Base-by-base conservation (phyloP, 2,888 invertebrate species). In the Dryobotodes eremita region DNA sequence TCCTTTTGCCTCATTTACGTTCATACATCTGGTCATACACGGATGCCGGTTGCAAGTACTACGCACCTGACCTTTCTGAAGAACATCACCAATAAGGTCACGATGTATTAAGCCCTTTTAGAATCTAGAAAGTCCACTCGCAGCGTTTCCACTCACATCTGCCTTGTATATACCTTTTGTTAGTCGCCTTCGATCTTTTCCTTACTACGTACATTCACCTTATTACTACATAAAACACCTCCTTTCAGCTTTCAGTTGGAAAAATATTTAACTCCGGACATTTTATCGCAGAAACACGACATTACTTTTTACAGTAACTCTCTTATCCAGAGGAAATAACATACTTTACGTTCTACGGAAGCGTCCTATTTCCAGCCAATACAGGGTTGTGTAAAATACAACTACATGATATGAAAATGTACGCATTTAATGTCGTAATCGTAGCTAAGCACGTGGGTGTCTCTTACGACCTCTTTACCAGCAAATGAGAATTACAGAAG, bases 391-490 rank as follows among this genome's bases (percentile, higher is more conserved):
- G 59, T 74, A 57, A 64, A 68, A 71, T 66, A 64, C 70, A 69
- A 48, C 1, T 71, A 76, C 57, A 66, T 48, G 20, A 48, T 66
- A 73, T 77, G 84, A 71, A 76, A 74, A 77, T 79, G 74, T 86
- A 73, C 50, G 50, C 66, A 31, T 57, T 36, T 68, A 64, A 71
- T 87, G 82, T 82, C 76, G 82, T 77, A 86, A 88, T 86, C 70
- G 55, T 61, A 53, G 50, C 48, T 75, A 73, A 73, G 69, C 74
- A 76, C 42, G 89, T 86, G 83, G 85, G 87, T 83, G 89, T 88
- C 77, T 80, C 76, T 86, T 64, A 66, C 71, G 75, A 50, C 62
- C 66, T 71, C 64, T 66, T 50, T 70, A 1, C 69, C 78, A 82
- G 5, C 13, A 64, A 50, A 50, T n/a, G 13, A 4, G 13, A 50